Conservation (phyloP, 2,113 vertebrate species). For the Oreochromis tanganicae region DNA sequence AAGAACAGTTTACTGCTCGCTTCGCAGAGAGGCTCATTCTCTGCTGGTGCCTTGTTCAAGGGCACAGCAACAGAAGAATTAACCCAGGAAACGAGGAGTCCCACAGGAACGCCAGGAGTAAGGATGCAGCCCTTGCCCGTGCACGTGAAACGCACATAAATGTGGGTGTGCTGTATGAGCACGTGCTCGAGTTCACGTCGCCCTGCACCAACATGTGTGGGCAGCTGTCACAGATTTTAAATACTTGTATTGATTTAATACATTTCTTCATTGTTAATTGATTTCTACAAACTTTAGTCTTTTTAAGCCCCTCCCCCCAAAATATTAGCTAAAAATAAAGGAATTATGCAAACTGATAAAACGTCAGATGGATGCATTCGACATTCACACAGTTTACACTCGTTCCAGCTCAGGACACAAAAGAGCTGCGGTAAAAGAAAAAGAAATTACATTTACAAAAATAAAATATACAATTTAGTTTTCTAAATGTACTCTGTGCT, state of each 20-base stretch:
- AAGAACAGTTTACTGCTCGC: not conserved
- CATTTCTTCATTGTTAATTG: not conserved
- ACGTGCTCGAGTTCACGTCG: not conserved
- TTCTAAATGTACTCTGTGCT: not conserved
- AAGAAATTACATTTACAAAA: not conserved
- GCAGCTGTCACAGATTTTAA: not conserved
- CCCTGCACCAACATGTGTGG: not conserved
- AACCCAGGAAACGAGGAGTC: not conserved
- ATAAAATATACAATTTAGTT: not conserved
- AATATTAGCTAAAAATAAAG: too few species aligned
- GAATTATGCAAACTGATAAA: not conserved
- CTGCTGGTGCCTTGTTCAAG: not conserved
- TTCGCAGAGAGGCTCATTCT: not conserved
- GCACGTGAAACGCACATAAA: not conserved
- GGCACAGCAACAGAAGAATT: not conserved
- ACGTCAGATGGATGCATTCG: not conserved
- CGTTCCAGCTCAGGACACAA: not conserved
- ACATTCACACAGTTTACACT: not conserved
- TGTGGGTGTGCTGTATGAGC: not conserved
- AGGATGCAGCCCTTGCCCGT: accelerated
- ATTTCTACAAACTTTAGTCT: not conserved
- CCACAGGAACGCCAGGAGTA: not conserved
- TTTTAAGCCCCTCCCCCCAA: not conserved
- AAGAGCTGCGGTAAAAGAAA: not conserved
- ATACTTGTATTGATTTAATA: not conserved